A percentile compares a stretch with the other conserved stretches of the same genome.
phyloP scores from a whole-genome alignment of 2,113 vertebrate species.

The Python bivittatus region DNA sequence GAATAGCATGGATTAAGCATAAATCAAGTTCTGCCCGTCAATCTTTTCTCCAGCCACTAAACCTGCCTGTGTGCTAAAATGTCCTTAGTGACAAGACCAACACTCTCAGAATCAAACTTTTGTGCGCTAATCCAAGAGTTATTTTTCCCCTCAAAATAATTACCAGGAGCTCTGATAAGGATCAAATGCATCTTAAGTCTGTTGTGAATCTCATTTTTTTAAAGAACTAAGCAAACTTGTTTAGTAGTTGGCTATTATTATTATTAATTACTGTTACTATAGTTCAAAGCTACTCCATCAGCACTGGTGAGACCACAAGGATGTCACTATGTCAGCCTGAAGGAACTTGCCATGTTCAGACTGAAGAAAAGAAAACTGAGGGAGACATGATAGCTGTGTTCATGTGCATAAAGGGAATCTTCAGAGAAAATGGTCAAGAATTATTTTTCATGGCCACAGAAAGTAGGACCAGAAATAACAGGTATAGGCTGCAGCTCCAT shows the following conservation, averaged over 20 bases:
- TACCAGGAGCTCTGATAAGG: not conserved
- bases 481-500: not conserved
- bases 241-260: not conserved
- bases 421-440: not conserved
- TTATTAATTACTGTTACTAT: not conserved
- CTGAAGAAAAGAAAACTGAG: not conserved
- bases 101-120: not conserved
- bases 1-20: not conserved
- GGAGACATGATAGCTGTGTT: not conserved
- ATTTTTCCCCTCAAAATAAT: not conserved
- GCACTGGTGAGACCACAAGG: no score
- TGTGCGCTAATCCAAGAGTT: conserved; percentile 4
- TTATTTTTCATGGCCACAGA: not conserved
- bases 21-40: not conserved
- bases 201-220: not conserved
- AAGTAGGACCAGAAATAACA: not conserved
- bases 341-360: not conserved
- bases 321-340: not conserved
- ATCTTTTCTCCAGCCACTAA: not conserved
- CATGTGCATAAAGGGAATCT: not conserved
- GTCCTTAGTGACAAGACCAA: not conserved
- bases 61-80: not conserved
- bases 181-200: not conserved
- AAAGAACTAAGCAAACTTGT: not conserved
- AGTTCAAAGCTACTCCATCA: not conserved